Conservation (phyloP, 2,888 invertebrate species). For the Thecocarcelia acutangulata region DNA sequence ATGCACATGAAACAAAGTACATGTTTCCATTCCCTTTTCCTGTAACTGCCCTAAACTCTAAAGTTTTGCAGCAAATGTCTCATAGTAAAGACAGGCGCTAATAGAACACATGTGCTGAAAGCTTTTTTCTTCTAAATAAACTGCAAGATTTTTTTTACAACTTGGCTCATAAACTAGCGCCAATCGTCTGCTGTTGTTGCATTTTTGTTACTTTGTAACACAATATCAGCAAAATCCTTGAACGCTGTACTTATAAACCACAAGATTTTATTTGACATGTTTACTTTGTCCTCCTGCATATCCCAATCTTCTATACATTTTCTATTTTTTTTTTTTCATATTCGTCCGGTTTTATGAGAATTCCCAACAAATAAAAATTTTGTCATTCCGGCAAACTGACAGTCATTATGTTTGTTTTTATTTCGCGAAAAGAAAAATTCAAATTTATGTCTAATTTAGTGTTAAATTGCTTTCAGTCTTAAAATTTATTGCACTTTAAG, state of each 20-base stretch:
- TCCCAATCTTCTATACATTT: neutral
- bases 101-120: too few relatives aligned
- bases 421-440: slow-evolving; percentile 8
- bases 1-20: too few relatives aligned
- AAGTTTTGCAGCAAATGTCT: too few relatives aligned
- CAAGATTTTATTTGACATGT: slow-evolving; percentile 27
- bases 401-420: neutral
- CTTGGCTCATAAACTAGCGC: slow-evolving; percentile 3
- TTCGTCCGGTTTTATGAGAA: slow-evolving; percentile 6
- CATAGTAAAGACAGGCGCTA: too few relatives aligned
- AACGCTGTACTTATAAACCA: slow-evolving; percentile 23
- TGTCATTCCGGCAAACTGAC: neutral
- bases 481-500: slow-evolving; percentile 51
- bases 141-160: slow-evolving; percentile 5
- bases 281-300: neutral
- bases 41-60: too few relatives aligned
- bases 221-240: slow-evolving; percentile 5
- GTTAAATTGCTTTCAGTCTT: slow-evolving; percentile 52
- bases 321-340: neutral
- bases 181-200: neutral
- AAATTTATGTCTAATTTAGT: slow-evolving; percentile 60
- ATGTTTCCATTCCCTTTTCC: too few relatives aligned
- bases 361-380: neutral
- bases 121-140: too few relatives aligned
- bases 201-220: neutral